These are phyloP conservation scores for Acanthochromis polyacanthus DNA, from an alignment of 2,113 vertebrate species.

Conservation along the genomic window DNA sequence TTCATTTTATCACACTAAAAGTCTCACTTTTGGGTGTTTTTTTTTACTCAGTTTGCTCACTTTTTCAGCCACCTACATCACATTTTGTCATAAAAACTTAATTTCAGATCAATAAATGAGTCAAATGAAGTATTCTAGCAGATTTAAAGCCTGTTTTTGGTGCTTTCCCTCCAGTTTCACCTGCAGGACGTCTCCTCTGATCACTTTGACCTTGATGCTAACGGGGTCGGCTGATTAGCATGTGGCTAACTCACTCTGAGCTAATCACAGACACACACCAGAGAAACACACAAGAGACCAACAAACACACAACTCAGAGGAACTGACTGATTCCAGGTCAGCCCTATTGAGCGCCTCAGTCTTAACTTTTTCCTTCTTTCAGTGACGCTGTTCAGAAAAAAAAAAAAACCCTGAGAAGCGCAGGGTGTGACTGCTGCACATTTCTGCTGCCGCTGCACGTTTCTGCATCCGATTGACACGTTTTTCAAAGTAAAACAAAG, in stretches of 20 bases:
- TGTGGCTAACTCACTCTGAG: conserved; percentile 51
- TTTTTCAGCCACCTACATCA: too few relatives aligned
- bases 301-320: conserved; percentile 1
- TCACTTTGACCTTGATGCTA: conserved; percentile 65
- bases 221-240: conserved; percentile 67
- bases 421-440: conserved; percentile 73
- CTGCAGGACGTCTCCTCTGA: conserved; percentile 15
- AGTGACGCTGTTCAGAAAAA: conserved; percentile 17
- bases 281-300: conserved; percentile 3
- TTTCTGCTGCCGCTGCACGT: background rate
- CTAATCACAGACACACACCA: background rate
- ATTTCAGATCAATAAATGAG: too few relatives aligned
- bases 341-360: conserved; percentile 48
- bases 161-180: background rate
- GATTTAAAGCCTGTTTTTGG: too few relatives aligned
- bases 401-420: conserved; percentile 38
- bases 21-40: too few relatives aligned
- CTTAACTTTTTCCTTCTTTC: conserved; percentile 62
- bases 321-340: conserved; percentile 49
- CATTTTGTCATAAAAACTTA: too few relatives aligned
- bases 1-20: too few relatives aligned
- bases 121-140: too few relatives aligned
- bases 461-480: conserved; percentile 4
- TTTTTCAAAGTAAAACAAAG: background rate
- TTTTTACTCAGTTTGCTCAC: too few relatives aligned